Base-by-base conservation (phyloP, 2,888 invertebrate species). In the Esperia sulphurella region DNA sequence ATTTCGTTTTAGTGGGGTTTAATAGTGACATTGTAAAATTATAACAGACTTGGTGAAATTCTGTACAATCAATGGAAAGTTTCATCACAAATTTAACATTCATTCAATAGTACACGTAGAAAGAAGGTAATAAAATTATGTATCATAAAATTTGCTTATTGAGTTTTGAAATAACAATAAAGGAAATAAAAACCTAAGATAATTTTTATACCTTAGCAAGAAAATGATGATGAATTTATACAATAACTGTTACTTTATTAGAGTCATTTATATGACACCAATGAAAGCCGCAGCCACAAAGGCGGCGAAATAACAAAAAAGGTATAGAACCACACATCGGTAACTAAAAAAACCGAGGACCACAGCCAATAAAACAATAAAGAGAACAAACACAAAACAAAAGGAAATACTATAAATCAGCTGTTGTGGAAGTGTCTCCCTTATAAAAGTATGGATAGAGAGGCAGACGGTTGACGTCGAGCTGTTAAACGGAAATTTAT, bases 401-500 rank as follows among this genome's bases (percentile, higher is more conserved):
- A 68, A 65, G 60, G 59, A 68, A 60, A 66, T 66, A 68, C 66
- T 54, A 79, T 79, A 79, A 79, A 81, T 79, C 75, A 79, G 73
- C 63, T 71, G 73, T 65, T 73, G 71, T 73, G 68, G 71, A 71
- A 71, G 68, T 70, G 70, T 71, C 65, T 62, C 61, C 59, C 68
- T 71, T 66, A 61, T 63, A 67, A 67, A 69, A 65, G 67, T 68
- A 71, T 69, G 68, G 67, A 71, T 71, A 69, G n/a, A 35, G 68
- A 59, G 60, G 62, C 68, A 72, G 66, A 71, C 70, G 71, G 62
- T 66, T 70, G 77, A 79, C 75, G 68, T 63, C 57, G 59, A 70
- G 68, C 71, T 75, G 79, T 84, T 83, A 83, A 79, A 73, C 61
- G 66, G 57, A 47, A 81, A 87, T 86, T 85, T 85, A 86, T 83